A percentile compares a stretch with the other conserved stretches of the same genome.
Conservation (phyloP, 2,888 invertebrate genomes). For the Aphelenchoides bicaudatus region DNA sequence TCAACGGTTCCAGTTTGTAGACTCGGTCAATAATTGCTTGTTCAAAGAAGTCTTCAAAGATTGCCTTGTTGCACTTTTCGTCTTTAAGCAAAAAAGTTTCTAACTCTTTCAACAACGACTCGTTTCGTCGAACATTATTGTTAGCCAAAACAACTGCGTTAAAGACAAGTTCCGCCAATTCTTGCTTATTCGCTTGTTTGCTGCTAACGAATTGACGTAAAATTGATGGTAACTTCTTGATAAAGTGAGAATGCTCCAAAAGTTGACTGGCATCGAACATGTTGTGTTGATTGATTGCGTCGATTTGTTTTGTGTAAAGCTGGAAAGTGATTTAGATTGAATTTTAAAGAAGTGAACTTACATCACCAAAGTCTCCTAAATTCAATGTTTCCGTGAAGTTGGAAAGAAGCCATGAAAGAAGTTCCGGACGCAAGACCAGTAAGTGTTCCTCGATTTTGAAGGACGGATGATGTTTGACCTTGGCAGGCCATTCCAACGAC, state of each 20-base stretch:
- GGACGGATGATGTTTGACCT: not conserved
- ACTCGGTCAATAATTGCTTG: not conserved
- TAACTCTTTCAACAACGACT: not conserved
- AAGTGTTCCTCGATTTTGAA: not conserved
- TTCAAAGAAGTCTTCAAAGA: constrained; percentile 17
- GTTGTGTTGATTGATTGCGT: constrained; percentile 2
- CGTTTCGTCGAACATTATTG: constrained; percentile 10
- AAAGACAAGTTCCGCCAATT: constrained; percentile 2
- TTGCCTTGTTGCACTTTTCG: constrained; percentile 20
- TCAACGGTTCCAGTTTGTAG: constrained; percentile 8
- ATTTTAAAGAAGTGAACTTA: not conserved
- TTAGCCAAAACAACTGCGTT: constrained; percentile 8
- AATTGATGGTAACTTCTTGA: not conserved
- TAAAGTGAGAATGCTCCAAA: not conserved
- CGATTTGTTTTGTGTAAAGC: not conserved
- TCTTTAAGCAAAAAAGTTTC: not conserved
- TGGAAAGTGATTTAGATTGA: not conserved
- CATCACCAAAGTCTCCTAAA: not conserved
- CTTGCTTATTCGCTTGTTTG: not conserved
- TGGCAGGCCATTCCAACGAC: not conserved
- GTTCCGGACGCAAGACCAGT: too few relatives aligned
- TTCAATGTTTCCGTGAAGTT: not conserved
- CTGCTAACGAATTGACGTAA: not conserved
- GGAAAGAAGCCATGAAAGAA: not conserved
- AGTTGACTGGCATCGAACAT: not conserved